Base-by-base conservation (phyloP, 2,113 vertebrate species). In the Okapia johnstoni region DNA sequence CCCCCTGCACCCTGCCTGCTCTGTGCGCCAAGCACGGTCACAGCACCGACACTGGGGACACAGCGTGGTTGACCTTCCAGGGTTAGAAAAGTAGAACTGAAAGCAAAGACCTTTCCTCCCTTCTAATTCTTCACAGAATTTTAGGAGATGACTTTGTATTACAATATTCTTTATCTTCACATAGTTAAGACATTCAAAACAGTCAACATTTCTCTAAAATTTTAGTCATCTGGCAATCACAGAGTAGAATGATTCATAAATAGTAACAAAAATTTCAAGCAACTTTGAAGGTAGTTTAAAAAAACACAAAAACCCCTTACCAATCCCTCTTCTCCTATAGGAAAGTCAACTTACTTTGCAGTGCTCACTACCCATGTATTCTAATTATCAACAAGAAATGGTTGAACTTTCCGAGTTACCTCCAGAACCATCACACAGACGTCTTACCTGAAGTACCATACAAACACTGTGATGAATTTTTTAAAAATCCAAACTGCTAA, bases 201-300 rank as follows among this genome's bases (percentile, higher is more conserved):
- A 36, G 43, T 43, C 28, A 14, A 55, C 14, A 16, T 23, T 66
- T 50, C 85, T 58, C 76, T 73, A 81, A 54, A 92, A 76, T 61
- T 77, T 76, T 30, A 55, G 26, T 58, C 43, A 36, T 30, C 11
- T 21, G 40, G 50, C 84, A 94, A 80, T 28, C 54, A 87, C 16
- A 90, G 46, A 61, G 48, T 25, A 88, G n/a, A 91, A 84, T 15
- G 60, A 76, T 28, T 85, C 12, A 88, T 17, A 83, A 8, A 16
- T 1, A 43, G 17, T 48, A 95, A 95, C 28, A 88, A 88, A 90
- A 94, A 76, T 23, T 83, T 87, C 28, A 93, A 87, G 48, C 76
- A 63, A 76, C 54, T 81, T 1, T 63, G 77, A 93, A 76, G 21
- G 36, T 16, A 52, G 26, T 70, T 76, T 55, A 17, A n/a, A 40